Evolutionary conservation across 2,797 vertebrate species (phyloP), one percentile per base, ranked within the genome.

Genomic region (Galaxias olidus): DNA sequence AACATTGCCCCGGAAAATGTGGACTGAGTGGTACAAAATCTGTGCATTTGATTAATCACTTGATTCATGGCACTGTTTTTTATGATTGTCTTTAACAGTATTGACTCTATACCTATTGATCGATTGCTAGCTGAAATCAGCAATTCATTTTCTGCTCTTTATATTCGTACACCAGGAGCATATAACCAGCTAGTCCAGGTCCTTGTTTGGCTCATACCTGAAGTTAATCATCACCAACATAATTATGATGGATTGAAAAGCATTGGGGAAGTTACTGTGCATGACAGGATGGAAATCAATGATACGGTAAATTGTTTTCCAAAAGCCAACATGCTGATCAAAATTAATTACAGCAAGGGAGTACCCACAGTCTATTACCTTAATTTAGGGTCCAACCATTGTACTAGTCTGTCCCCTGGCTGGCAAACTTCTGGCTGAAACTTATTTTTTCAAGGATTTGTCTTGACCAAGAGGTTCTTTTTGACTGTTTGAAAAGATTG

Each of bases 271-370:
- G 48, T 53, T 71, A 69, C 45, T 58, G 15, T 58, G 18, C 58
- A 65, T 47, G 42, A 76, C 52, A 63, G 15, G 59, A 68, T 56
- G 48, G 64, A 80, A 77, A 79, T 76, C 75, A 73, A 68, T 76
- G 43, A 56, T 66, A 55, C 48, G 43, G 44, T 69, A 65, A 80
- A 76, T 74, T 68, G 49, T 76, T 71, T 73, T 72, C 42, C 19
- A 62, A 68, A 49, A 1, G 72, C 67, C 77, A 73, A 66, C 49
- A 56, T 19, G 46, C 53, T 48, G 66, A 72, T 75, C 63, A 66
- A 56, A 80, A 72, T 60, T 69, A 70, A 78, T 83, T 82, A 68
- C 18, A 62, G 40, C 49, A 68, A 63, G 51, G 40, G 67, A 42
- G 65, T 65, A 53, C 63, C 19, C 55, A 45, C 50, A 50, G 41